Base-by-base conservation (phyloP, 2,113 vertebrate species). In the Antennarius striatus region DNA sequence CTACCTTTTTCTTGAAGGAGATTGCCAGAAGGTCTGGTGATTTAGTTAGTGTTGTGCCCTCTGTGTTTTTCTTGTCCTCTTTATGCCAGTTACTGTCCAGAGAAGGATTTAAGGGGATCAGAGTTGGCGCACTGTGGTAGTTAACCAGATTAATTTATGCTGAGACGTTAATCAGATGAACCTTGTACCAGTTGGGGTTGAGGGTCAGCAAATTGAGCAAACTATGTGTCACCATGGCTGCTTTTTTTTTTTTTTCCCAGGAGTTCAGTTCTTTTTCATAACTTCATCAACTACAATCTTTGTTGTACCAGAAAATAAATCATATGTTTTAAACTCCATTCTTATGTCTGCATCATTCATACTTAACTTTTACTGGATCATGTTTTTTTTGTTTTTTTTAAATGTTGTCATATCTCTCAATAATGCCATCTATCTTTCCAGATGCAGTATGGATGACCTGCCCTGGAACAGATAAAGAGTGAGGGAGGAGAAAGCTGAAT, bases 141-240 rank as follows among this genome's bases (percentile, higher is more conserved):
- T 86, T 91, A 88, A 90, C 82, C 88, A 79, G 89, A 86, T 91
- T 90, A 89, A 85, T 86, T 81, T 83, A 91, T 87, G 87, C 80
- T 83, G 73, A 90, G 75, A 90, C 65, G 30, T 79, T 89, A 90
- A 90, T 90, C 88, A 80, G 79, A 83, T 72, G 65, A 81, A 68
- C 60, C 40, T 50, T 0, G 77, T 82, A 88, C 86, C 83, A 85
- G 79, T 73, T 63, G 55, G 76, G 56, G 61, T 71, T 71, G 56
- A 0, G 49, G 81, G 63, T 79, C 74, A 73, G 36, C 16, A 22
- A 32, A 28, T n/a, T n/a, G 22, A 9, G 32, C 7, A 1, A 7
- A 36, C 32, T 36, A 4, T 36, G 32, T 36, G 32, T 36, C 32
- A 36, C 32, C 7, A 7, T 7, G 32, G 32, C 32, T 36, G 32